Conservation (phyloP, 2,888 invertebrate species). For the Archips xylosteana region DNA sequence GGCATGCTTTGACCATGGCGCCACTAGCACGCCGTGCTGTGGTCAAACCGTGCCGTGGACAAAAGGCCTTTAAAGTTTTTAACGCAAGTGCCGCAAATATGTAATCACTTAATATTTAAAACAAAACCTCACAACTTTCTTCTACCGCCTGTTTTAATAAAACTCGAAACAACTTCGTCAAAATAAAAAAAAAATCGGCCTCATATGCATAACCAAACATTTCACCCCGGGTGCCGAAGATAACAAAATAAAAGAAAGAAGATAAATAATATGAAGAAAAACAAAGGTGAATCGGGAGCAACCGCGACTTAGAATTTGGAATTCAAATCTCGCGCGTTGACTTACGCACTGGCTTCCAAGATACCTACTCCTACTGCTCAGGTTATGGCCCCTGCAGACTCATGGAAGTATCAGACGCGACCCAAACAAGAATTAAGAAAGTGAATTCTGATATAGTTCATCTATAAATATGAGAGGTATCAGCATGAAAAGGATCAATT, state of each 20-base stretch:
- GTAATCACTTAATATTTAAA: background rate
- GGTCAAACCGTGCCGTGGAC: no score
- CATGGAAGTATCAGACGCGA: background rate
- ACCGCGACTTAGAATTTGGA: slow-evolving; percentile 78
- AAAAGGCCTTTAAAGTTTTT: no score
- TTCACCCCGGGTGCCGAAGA: slow-evolving; percentile 58
- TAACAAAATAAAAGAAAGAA: slow-evolving; percentile 78
- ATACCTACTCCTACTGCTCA: slow-evolving; percentile 6
- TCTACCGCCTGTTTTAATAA: slow-evolving; percentile 25
- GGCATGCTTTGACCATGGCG: no score
- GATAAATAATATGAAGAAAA: slow-evolving; percentile 82
- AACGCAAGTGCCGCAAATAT: no score
- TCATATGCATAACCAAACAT: slow-evolving; percentile 72
- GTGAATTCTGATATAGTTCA: background rate
- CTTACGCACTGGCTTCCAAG: slow-evolving; percentile 55
- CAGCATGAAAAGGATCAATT: no score
- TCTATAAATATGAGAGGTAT: no score
- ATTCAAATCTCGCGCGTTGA: slow-evolving; percentile 83
- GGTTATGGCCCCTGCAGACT: background rate
- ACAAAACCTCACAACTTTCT: background rate
- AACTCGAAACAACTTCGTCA: slow-evolving; percentile 35
- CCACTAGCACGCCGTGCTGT: no score
- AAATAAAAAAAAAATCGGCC: slow-evolving; percentile 41
- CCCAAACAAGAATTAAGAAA: background rate
- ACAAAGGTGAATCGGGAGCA: slow-evolving; percentile 79